Base-by-base conservation (phyloP, 30 jellyfish, hydroid and myxozoan genomes). In the Aurelia coerulea region DNA sequence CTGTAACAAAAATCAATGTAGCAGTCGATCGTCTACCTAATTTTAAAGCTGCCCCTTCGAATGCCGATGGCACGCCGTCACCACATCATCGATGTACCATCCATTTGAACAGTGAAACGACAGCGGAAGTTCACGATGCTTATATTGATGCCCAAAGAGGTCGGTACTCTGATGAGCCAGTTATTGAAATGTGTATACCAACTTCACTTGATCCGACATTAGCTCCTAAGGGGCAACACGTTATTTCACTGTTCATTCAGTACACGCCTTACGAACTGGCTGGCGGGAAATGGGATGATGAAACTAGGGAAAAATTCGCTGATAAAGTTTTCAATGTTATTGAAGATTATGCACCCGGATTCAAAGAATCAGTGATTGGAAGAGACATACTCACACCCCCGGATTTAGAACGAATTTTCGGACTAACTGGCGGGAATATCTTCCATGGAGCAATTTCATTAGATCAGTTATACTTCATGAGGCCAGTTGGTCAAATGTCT, bases 401-500 rank as follows among this genome's bases (percentile, higher is more conserved):
- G 6, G 93, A 84, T 65, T 65, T 84, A 15, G 93, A 84, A 51
- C 31, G 83, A 58, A 84, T 73, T 62, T 74, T 84, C 19, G 84
- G 88, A 46, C 67, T 84, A 50, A 84, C 93, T 10, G 93, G 93
- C 10, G 93, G 93, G 8, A 84, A 84, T 65, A 84, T 84, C 41
- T 84, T 84, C 18, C 93, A 84, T 50, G 93, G 93, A 1, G 93
- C 93, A 8, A 33, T 84, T 10, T 73, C 87, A 37, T 73, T 84
- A 49, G 93, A 84, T 64, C 87, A 84, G 17, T 65, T 84, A 56
- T 84, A 84, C 37, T 84, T 74, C 66, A 84, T 73, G 88, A 63
- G 93, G 6, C 93, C 93, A 0, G 76, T 84, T 31, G 50, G 82
- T 16, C 41, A 78, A 18, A 73, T 73, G 87, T 53, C 88, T 59